Evolutionary conservation across 2,797 vertebrate species (phyloP).

Genomic region (Sebastes baramenuke): DNA sequence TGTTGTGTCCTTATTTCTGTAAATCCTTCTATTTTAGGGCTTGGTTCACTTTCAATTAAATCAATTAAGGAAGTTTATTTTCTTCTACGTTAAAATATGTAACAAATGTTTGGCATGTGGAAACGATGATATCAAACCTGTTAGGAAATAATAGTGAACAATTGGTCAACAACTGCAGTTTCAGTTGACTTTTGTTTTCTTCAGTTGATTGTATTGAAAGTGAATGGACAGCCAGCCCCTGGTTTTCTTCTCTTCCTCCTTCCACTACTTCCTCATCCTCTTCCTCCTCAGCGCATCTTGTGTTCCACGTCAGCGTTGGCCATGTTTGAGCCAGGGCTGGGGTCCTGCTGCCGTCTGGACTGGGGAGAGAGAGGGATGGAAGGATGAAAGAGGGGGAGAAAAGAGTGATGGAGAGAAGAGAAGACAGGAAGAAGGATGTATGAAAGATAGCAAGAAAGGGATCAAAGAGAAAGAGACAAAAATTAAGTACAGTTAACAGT

Average conservation of each 20-base stretch:
- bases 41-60: slow-evolving; percentile 53
- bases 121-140: slow-evolving; percentile 1
- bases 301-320: slow-evolving; percentile 91
- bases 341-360: slow-evolving; percentile 98
- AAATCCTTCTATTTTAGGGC: not conserved
- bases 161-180: slow-evolving; percentile 31
- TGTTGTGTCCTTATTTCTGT: not conserved
- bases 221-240: slow-evolving; percentile 37
- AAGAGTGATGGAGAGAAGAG: not conserved
- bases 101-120: slow-evolving; percentile 12
- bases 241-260: slow-evolving; percentile 34
- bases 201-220: slow-evolving; percentile 62
- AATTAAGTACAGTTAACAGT: slow-evolving; percentile 55
- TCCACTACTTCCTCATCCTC: not conserved
- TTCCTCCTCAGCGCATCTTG: slow-evolving; percentile 89
- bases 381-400: slow-evolving; percentile 23
- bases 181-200: not conserved
- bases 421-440: not conserved
- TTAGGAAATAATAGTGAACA: slow-evolving; percentile 22
- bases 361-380: slow-evolving; percentile 76
- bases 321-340: slow-evolving; percentile 94
- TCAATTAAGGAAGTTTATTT: slow-evolving; percentile 11
- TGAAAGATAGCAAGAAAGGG: not conserved
- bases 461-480: slow-evolving; percentile 33
- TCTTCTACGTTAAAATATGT: slow-evolving; percentile 22